Evolutionary conservation across 2,888 invertebrate genomes (phyloP).

Genomic region (Agonopterix heracliana): DNA sequence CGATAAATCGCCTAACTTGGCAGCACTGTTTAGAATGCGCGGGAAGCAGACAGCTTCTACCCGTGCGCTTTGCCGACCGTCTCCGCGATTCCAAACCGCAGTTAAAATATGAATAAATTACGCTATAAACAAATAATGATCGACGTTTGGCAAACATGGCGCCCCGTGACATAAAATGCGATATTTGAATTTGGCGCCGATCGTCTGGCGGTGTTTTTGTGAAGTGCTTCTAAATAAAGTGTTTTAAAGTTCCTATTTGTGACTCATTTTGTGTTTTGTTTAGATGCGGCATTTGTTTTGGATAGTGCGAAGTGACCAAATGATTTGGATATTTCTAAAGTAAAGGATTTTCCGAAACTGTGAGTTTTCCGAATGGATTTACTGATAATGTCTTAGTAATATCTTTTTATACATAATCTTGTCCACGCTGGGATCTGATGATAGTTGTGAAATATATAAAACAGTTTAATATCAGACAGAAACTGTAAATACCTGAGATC

Average conservation of each 20-base stretch:
- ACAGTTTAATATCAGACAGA: too few species aligned
- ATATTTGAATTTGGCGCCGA: slow-evolving; percentile 17
- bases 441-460: neutral
- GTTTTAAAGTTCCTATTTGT: neutral
- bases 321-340: neutral
- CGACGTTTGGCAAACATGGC: slow-evolving; percentile 19
- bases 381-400: too few species aligned
- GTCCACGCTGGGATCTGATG: neutral
- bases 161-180: slow-evolving; percentile 25
- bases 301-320: slow-evolving; percentile 15
- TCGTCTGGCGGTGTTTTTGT: slow-evolving; percentile 17
- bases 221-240: neutral
- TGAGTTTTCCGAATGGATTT: neutral
- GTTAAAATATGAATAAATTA: slow-evolving; percentile 35
- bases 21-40: too few species aligned
- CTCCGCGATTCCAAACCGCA: slow-evolving; percentile 10
- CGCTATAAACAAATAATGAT: slow-evolving; percentile 30
- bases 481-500: neutral
- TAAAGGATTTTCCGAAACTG: neutral
- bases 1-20: too few species aligned
- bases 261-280: neutral
- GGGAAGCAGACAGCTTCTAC: slow-evolving; percentile 27
- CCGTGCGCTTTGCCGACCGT: slow-evolving; percentile 33
- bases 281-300: slow-evolving; percentile 9
- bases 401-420: too few species aligned